These are phyloP conservation scores for Myrmecophaga tridactyla DNA, from an alignment of 2,113 vertebrate species.

Conservation along the genomic window DNA sequence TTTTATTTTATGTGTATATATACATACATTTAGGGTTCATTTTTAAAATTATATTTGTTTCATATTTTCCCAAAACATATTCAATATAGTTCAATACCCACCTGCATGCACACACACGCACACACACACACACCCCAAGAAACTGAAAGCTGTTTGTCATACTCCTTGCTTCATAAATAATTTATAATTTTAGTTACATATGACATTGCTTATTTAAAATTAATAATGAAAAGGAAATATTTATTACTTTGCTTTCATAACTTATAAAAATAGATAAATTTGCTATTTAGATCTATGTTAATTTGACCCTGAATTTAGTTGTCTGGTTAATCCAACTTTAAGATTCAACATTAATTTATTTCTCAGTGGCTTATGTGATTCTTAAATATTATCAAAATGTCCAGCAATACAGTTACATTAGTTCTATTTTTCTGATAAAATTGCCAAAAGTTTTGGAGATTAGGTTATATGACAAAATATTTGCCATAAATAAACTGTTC, in stretches of 20 bases:
- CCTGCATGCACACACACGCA: too few relatives aligned
- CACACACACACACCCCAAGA: fast-evolving
- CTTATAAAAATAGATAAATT: background rate
- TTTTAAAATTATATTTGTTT: background rate
- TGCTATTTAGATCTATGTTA: background rate
- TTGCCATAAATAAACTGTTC: background rate
- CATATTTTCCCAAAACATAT: background rate
- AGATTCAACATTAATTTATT: background rate
- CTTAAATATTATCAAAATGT: background rate
- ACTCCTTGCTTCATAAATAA: background rate
- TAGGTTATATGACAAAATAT: background rate
- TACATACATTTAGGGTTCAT: background rate
- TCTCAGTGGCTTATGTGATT: background rate
- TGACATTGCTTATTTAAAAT: background rate
- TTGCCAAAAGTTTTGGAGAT: background rate
- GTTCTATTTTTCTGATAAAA: background rate
- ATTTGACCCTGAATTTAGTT: background rate
- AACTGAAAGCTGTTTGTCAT: background rate
- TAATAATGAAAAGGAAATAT: background rate
- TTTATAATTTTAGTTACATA: background rate
- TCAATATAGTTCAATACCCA: background rate
- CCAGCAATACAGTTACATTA: background rate
- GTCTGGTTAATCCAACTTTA: background rate
- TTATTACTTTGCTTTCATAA: background rate
- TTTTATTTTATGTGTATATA: background rate